A percentile compares a stretch with the other conserved stretches of the same genome.
Conservation (phyloP, 1,140 invertebrate species). For the Chelonus insularis region DNA sequence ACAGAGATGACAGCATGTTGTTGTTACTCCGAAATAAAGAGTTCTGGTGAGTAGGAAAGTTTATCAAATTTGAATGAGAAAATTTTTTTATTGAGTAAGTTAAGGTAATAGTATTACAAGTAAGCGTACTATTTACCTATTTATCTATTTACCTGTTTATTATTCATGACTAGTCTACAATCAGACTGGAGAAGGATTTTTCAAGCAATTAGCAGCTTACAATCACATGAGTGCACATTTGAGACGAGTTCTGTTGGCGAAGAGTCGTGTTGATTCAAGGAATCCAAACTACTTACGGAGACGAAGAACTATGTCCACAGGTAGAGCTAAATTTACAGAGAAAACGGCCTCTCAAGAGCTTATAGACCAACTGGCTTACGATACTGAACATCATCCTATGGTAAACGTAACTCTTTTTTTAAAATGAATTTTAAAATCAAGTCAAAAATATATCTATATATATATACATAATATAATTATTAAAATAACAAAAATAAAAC, state of each 20-base stretch:
- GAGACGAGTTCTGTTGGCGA: slow-evolving; percentile 49
- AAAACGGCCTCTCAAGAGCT: slow-evolving; percentile 39
- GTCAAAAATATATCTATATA: too few species aligned
- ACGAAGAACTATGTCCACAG: slow-evolving; percentile 34
- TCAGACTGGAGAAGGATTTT: slow-evolving; percentile 50
- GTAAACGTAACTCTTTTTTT: too few species aligned
- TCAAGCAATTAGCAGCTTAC: slow-evolving; percentile 49
- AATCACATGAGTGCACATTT: slow-evolving; percentile 52
- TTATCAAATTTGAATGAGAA: not conserved
- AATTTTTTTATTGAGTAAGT: not conserved
- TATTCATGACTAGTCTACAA: slow-evolving; percentile 41
- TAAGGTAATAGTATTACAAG: not conserved
- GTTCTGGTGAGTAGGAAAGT: slow-evolving; percentile 44
- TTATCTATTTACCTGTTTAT: slow-evolving; percentile 4
- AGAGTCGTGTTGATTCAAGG: slow-evolving; percentile 48
- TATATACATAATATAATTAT: slow-evolving; percentile 25
- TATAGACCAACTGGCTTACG: slow-evolving; percentile 51
- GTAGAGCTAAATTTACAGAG: slow-evolving; percentile 23
- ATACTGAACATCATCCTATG: slow-evolving; percentile 48
- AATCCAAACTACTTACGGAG: slow-evolving; percentile 42
- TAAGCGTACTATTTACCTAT: not conserved
- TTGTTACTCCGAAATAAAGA: slow-evolving; percentile 42
- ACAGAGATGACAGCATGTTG: slow-evolving; percentile 46
- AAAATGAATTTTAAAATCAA: too few species aligned
- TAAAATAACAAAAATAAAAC: not conserved